Evolutionary conservation across 2,113 vertebrate genomes (phyloP).

Genomic region (Brachirus orientalis): DNA sequence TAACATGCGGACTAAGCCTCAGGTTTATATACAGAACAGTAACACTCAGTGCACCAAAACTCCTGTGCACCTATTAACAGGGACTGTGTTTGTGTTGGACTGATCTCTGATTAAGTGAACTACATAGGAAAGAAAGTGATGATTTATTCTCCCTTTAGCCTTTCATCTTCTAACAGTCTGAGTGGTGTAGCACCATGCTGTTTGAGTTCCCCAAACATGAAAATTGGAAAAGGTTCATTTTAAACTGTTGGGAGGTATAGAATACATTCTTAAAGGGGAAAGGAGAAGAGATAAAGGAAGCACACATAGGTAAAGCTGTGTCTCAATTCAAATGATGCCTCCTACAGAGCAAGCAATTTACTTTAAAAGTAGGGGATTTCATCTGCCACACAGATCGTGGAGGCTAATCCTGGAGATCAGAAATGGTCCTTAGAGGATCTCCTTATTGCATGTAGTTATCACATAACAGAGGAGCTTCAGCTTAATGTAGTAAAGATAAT

Average conservation of each 20-base stretch:
- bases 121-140: not conserved
- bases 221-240: slow-evolving; percentile 27
- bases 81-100: slow-evolving; percentile 33
- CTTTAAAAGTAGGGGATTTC: too few species aligned
- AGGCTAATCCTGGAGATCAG: too few species aligned
- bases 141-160: not conserved
- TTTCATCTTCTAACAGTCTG: slow-evolving; percentile 27
- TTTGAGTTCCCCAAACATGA: slow-evolving; percentile 44
- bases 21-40: slow-evolving; percentile 6
- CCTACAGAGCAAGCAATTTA: too few species aligned
- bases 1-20: not conserved
- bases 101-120: slow-evolving; percentile 58
- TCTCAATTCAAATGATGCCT: too few species aligned
- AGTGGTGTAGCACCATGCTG: slow-evolving; percentile 40
- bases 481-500: too few species aligned
- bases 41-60: slow-evolving; percentile 18
- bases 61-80: slow-evolving; percentile 46
- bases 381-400: too few species aligned
- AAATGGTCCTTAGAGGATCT: too few species aligned
- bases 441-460: too few species aligned
- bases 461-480: too few species aligned
- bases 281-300: slow-evolving; percentile 1
- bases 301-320: not conserved
- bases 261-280: slow-evolving; percentile 28
- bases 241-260: slow-evolving; percentile 29